Evolutionary conservation across 2,113 vertebrate genomes (phyloP).

Genomic region (Oryzias celebensis): DNA sequence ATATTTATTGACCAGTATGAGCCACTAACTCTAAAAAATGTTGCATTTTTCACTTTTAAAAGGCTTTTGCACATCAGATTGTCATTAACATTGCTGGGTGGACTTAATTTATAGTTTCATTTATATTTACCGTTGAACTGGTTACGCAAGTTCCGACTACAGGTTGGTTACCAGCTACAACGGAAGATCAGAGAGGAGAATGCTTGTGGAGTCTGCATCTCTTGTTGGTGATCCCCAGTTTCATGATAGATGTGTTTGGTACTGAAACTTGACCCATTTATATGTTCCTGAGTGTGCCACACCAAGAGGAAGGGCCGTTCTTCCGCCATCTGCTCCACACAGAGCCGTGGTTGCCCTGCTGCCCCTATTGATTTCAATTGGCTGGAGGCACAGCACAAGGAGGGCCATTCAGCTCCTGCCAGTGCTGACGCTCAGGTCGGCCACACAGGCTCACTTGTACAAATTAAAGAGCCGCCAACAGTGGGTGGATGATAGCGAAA

Average conservation of each 20-base stretch:
- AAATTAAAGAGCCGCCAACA: constrained; percentile 52
- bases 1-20: no score
- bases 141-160: no score
- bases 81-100: no score
- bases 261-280: constrained; percentile 59
- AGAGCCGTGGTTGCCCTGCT: constrained; percentile 61
- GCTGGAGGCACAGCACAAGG: constrained; percentile 71
- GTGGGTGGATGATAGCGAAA: constrained; percentile 45
- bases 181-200: constrained; percentile 36
- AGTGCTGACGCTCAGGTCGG: constrained; percentile 47
- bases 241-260: constrained; percentile 23
- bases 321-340: constrained; percentile 75
- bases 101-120: no score
- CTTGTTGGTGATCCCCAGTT: constrained; percentile 7
- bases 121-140: no score
- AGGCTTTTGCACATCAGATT: no score
- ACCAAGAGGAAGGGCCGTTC: constrained; percentile 68
- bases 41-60: no score
- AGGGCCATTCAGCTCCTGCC: constrained; percentile 72
- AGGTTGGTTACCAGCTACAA: neutral
- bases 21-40: no score
- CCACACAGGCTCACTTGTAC: constrained; percentile 63
- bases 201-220: constrained; percentile 24
- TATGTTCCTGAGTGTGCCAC: constrained; percentile 55
- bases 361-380: constrained; percentile 71